Evolutionary conservation across 2,888 invertebrate genomes (phyloP).

Genomic region (Nasonia oneida): DNA sequence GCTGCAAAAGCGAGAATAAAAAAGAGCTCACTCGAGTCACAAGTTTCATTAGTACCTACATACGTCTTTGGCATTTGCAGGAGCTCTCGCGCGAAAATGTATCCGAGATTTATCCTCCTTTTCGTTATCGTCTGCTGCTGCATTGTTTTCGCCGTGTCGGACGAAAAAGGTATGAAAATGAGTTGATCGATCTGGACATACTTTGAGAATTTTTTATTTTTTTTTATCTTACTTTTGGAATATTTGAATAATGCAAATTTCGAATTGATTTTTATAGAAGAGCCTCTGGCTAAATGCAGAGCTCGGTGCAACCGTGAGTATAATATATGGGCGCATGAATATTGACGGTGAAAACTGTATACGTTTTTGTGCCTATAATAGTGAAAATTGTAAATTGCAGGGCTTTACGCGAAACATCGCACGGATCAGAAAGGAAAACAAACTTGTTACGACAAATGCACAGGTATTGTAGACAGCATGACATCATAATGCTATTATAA

Average conservation of each 20-base stretch:
- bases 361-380: background rate
- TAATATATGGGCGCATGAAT: background rate
- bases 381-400: background rate
- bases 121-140: slow-evolving; percentile 1
- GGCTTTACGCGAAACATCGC: slow-evolving; percentile 25
- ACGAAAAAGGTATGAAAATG: slow-evolving; percentile 15
- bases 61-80: background rate
- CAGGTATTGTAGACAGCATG: slow-evolving; percentile 1
- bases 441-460: slow-evolving; percentile 27
- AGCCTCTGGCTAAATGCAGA: slow-evolving; percentile 8
- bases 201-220: background rate
- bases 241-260: background rate
- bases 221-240: background rate
- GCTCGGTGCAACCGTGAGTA: slow-evolving; percentile 30
- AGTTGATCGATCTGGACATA: background rate
- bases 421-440: slow-evolving; percentile 24
- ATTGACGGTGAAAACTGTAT: background rate
- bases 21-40: background rate
- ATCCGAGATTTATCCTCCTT: background rate
- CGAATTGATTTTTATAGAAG: background rate
- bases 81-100: background rate
- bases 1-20: background rate
- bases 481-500: background rate
- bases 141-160: background rate
- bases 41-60: slow-evolving; percentile 15